Conservation (phyloP, 2,113 vertebrate species). For the Corythaixoides concolor region DNA sequence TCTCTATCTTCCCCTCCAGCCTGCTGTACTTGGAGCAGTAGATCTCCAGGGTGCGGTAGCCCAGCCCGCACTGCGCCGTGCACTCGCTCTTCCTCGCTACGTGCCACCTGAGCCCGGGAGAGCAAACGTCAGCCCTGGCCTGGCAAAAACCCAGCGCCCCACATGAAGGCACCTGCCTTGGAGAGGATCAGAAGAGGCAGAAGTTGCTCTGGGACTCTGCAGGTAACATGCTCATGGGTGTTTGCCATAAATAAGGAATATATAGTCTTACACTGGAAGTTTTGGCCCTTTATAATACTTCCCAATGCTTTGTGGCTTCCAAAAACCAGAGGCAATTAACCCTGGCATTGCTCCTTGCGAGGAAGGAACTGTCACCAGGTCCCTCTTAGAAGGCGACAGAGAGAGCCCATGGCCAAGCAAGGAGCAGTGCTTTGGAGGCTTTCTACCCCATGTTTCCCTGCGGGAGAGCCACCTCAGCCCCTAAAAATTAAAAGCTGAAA, state of each 20-base stretch:
- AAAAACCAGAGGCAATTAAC: not conserved
- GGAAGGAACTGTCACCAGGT: not conserved
- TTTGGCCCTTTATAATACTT: not conserved
- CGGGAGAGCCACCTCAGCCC: not conserved
- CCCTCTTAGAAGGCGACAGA: too few species aligned
- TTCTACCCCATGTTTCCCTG: not conserved
- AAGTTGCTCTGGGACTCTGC: not conserved
- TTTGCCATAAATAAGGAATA: not conserved
- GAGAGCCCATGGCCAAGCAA: not conserved
- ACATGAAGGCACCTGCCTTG: accelerated
- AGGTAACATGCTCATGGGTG: accelerated
- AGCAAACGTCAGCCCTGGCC: not conserved
- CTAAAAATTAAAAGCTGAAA: not conserved
- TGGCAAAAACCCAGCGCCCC: not conserved
- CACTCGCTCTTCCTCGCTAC: slow-evolving; percentile 90
- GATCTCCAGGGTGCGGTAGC: slow-evolving; percentile 89
- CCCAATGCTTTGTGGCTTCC: not conserved
- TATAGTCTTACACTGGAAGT: not conserved
- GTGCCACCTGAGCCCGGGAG: slow-evolving; percentile 81
- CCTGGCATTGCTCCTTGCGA: not conserved
- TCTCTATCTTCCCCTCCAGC: slow-evolving; percentile 85
- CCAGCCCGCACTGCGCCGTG: slow-evolving; percentile 87
- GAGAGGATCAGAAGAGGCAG: not conserved
- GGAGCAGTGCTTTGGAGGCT: not conserved
- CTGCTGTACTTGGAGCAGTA: slow-evolving; percentile 88